phyloP scores from a whole-genome alignment of 2,113 vertebrate genomes.

The Petrocephalus microphthalmus region DNA sequence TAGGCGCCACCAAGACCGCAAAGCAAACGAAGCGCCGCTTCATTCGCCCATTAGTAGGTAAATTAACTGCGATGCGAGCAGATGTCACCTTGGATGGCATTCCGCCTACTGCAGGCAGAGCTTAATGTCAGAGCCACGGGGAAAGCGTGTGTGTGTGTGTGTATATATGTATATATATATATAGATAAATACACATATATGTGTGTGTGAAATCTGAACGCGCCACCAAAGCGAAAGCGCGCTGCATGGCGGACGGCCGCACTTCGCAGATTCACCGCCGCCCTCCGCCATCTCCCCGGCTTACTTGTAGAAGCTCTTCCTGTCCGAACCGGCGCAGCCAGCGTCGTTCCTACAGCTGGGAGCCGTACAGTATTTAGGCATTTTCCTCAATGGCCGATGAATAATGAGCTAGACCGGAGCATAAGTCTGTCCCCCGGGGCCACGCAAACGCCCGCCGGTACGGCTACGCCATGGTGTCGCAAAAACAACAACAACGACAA shows the following conservation, averaged over 20 bases:
- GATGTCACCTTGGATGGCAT: neutral
- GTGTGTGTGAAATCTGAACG: neutral
- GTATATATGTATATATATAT: too few relatives aligned
- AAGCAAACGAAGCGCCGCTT: too few relatives aligned
- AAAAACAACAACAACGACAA: neutral
- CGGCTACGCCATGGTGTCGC: neutral
- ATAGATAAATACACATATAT: too few relatives aligned
- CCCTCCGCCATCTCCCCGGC: constrained; percentile 7
- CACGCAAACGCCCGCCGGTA: constrained; percentile 13
- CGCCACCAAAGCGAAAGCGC: too few relatives aligned
- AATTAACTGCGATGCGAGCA: neutral
- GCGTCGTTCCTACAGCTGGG: constrained; percentile 49
- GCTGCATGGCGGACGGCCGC: neutral
- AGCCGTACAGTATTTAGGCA: constrained; percentile 59
- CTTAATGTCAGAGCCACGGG: neutral
- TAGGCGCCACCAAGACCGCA: too few relatives aligned
- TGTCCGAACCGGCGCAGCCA: constrained; percentile 30
- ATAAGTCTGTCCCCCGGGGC: neutral
- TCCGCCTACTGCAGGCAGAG: neutral
- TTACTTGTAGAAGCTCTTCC: constrained; percentile 60
- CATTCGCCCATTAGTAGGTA: too few relatives aligned
- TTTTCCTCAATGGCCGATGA: constrained; percentile 18
- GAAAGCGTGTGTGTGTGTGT: neutral
- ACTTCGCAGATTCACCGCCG: neutral
- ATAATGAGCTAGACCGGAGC: neutral